phyloP scores from a whole-genome alignment of 2,797 vertebrate genomes.

The Potorous gilbertii region DNA sequence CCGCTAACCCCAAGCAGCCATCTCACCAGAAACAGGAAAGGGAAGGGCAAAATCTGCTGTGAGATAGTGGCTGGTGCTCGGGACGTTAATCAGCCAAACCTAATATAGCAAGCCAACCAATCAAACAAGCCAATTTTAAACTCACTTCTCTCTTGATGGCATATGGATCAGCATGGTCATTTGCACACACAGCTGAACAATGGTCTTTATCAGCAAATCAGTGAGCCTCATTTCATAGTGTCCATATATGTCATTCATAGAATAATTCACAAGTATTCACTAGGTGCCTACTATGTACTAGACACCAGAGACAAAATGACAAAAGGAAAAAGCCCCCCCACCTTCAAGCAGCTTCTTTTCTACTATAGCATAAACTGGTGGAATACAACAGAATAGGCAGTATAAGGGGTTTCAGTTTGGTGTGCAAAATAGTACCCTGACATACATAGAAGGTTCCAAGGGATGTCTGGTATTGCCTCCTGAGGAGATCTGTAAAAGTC shows the following conservation, averaged over 20 bases:
- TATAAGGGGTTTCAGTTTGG: slow-evolving; percentile 12
- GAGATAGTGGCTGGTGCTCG: background rate
- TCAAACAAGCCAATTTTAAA: background rate
- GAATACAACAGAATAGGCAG: background rate
- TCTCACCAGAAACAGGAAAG: background rate
- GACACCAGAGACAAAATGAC: background rate
- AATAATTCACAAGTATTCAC: background rate
- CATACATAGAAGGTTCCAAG: background rate
- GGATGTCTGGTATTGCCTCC: slow-evolving; percentile 4
- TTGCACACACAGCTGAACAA: background rate
- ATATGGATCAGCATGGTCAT: background rate
- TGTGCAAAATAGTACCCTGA: background rate
- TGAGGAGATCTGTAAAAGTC: background rate
- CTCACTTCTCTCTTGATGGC: background rate
- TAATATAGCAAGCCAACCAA: background rate
- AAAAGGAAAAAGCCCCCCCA: background rate
- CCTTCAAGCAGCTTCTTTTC: background rate
- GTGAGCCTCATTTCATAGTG: background rate
- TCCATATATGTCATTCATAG: background rate
- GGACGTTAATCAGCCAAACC: background rate
- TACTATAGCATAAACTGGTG: background rate
- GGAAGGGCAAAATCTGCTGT: background rate
- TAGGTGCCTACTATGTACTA: background rate
- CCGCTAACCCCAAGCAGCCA: background rate
- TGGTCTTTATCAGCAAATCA: background rate